Conservation (phyloP, 1,140 invertebrate genomes). For the Leptonema lineaticorne region DNA sequence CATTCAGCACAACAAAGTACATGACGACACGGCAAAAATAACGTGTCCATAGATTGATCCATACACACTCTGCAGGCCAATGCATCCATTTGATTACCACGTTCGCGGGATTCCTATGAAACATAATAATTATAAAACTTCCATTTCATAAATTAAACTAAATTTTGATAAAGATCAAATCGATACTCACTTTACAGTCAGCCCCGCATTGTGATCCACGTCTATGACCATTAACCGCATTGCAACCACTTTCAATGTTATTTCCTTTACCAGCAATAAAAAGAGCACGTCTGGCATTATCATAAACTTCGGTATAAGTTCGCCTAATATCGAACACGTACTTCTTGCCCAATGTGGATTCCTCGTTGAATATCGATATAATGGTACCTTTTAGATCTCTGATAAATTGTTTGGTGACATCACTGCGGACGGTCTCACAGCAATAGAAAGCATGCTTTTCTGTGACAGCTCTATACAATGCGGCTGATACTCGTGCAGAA, state of each 20-base stretch:
- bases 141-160: background rate
- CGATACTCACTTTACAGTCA: slow-evolving; percentile 46
- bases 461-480: slow-evolving; percentile 83
- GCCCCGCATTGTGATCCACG: slow-evolving; percentile 39
- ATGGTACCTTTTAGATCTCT: slow-evolving; percentile 90
- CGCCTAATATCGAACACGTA: slow-evolving; percentile 87
- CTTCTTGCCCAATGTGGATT: slow-evolving; percentile 80
- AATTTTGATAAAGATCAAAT: background rate
- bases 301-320: slow-evolving; percentile 84
- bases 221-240: slow-evolving; percentile 25
- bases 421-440: slow-evolving; percentile 84
- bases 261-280: slow-evolving; percentile 50
- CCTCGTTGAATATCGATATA: slow-evolving; percentile 87
- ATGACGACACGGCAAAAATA: slow-evolving; percentile 80
- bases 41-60: slow-evolving; percentile 76
- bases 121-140: slow-evolving; percentile 3
- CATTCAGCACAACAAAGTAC: slow-evolving; percentile 76
- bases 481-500: slow-evolving; percentile 73
- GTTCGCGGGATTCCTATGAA: slow-evolving; percentile 58
- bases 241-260: slow-evolving; percentile 40
- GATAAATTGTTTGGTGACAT: slow-evolving; percentile 85
- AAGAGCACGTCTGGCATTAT: slow-evolving; percentile 75
- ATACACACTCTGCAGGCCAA: slow-evolving; percentile 82
- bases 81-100: slow-evolving; percentile 63
- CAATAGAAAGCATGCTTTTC: slow-evolving; percentile 91